Evolutionary conservation across 2,888 invertebrate genomes (phyloP), one percentile per base, ranked within the genome.

Genomic region (Steinernema carpocapsae): DNA sequence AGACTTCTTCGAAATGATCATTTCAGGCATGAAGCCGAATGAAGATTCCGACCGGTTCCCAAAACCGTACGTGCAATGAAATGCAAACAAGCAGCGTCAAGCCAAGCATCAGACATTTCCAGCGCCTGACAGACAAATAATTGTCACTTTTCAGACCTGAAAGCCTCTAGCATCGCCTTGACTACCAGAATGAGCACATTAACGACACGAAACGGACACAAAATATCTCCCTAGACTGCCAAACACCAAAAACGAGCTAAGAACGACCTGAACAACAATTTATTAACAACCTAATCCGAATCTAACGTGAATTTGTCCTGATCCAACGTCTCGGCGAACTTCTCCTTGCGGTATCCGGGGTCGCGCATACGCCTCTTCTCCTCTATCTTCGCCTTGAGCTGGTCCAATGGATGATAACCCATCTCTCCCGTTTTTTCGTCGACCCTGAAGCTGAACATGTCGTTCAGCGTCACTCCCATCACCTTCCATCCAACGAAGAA

Each of bases 401-500:
- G 24, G 17, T 56, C 26, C 4, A 26, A 26, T 7, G 56, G 12
- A 26, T 56, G 56, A 26, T 24, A 24, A 10, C 76, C 22, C 22
- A 22, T 14, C 42, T 75, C 64, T 19, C 79, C 77, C 0, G 64
- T 76, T 3, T 19, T 46, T 26, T 76, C 78, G 22, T 76, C 72
- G 26, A 29, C 37, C n/a, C 29, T 7, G 52, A 77, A 83, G 10
- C 85, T 74, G 72, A 83, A 75, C 78, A 80, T 78, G 46, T 84
- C 84, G 74, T 78, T 82, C 64, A 85, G 74, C 14, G 80, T 77
- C 56, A 82, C 75, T 45, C 85, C 85, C 71, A 80, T 71, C n/a
- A 80, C 78, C 74, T 84, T 83, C 85, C 85, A 85, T 10, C 82
- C 82, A 51, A 79, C 77, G 72, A 81, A 85, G 75, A 85, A 85